Base-by-base conservation (phyloP, 2,113 vertebrate species). In the Phrynosoma blainvillii region DNA sequence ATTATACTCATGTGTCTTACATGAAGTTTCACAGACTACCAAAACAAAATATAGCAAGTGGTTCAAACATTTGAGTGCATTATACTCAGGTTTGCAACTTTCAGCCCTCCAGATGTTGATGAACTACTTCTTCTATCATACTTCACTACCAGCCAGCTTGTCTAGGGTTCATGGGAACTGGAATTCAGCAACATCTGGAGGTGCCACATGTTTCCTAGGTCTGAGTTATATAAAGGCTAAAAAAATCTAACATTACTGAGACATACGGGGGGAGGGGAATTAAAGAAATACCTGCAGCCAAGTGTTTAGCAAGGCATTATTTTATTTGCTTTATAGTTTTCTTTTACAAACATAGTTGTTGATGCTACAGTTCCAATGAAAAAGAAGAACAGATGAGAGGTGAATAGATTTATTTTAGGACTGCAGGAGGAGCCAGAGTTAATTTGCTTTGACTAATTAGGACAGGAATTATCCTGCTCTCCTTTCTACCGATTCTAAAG, bases 401-500 rank as follows among this genome's bases (percentile, higher is more conserved):
- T 65, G 5, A 91, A 81, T 6, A 89, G 40, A 0, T 0, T 75
- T 66, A 86, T 16, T 85, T 88, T 79, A 84, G 68, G 73, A 75
- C 2, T 2, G 52, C 5, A 20, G n/a, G 16, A 92, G 6, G 40
- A 89, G 20, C 75, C 82, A 47, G 1, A 82, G 54, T 80, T 66
- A 84, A 16, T 84, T 0, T 6, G 23, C 84, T 16, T 16, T 5
- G 84, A 88, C 23, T 80, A 74, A 47, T 65, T 71, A 86, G 78
- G 89, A 54, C 1, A 2, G 14, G 87, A 90, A 93, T 85, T n/a
- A 84, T 81, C 87, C 20, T 54, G n/a, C 74, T 13, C 75, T 82
- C 62, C 10, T 68, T 78, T 54, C 73, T 78, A 83, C 27, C 30
- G 71, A 62, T 90, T 90, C 86, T 74, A 66, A 47, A 56, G 21